phyloP scores from a whole-genome alignment of 2,888 invertebrate species.

The Keiferia lycopersicella region DNA sequence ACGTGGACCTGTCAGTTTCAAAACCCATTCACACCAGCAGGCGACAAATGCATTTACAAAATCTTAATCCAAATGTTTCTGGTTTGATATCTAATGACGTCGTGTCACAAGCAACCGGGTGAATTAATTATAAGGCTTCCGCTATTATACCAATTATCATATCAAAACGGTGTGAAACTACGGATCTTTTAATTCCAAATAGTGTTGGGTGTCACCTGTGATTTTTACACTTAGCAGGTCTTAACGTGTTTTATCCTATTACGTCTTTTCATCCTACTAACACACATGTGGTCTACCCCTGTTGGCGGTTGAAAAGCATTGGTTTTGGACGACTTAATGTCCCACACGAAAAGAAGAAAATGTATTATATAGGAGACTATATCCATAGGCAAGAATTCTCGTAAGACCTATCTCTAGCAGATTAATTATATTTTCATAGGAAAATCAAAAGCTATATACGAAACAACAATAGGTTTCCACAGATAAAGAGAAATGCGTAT shows the following conservation, averaged over 20 bases:
- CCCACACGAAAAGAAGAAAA: no score
- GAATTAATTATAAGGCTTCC: conserved; percentile 45
- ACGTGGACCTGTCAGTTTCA: not conserved
- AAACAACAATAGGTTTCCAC: no score
- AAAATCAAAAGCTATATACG: no score
- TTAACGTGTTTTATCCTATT: not conserved
- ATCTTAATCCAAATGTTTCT: conserved; percentile 6
- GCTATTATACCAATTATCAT: conserved; percentile 46
- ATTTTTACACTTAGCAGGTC: not conserved
- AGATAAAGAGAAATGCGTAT: no score
- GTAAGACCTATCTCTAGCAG: no score
- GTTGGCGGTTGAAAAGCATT: no score
- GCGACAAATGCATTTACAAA: conserved; percentile 5
- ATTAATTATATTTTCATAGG: no score
- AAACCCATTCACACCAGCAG: conserved; percentile 15
- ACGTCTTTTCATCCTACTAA: no score
- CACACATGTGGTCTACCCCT: no score
- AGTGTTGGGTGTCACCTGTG: not conserved
- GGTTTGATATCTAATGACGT: conserved; percentile 20
- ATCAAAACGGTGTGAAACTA: conserved; percentile 34
- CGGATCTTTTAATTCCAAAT: conserved; percentile 29
- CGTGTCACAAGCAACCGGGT: conserved; percentile 38
- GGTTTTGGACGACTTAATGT: no score
- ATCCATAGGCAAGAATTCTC: no score
- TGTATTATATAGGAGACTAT: no score